phyloP scores from a whole-genome alignment of 2,113 vertebrate genomes.

The Ptilonorhynchus violaceus region DNA sequence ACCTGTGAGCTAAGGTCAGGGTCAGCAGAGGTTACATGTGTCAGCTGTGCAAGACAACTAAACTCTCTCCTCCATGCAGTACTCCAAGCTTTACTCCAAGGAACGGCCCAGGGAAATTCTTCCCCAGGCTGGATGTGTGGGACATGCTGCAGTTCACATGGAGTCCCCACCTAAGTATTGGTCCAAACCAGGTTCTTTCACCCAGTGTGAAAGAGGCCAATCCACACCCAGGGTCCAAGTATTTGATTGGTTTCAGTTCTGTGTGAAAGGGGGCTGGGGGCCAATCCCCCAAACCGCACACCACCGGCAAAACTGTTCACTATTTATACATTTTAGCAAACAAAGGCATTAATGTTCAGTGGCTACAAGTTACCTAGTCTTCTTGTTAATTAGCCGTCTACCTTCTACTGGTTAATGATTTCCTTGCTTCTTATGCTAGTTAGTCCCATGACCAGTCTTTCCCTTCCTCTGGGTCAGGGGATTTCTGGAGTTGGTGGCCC shows the following conservation, averaged over 20 bases:
- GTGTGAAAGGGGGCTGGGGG: neutral
- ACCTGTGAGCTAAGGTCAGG: neutral
- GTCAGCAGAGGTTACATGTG: neutral
- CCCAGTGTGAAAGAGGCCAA: neutral
- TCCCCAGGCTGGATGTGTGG: neutral
- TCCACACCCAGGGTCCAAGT: neutral
- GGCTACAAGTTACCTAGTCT: neutral
- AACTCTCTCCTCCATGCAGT: neutral
- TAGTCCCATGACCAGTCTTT: neutral
- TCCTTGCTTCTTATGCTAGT: neutral
- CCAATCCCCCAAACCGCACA: neutral
- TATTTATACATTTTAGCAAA: neutral
- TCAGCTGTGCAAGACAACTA: neutral
- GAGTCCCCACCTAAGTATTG: neutral
- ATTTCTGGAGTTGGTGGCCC: neutral
- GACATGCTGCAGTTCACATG: accelerated
- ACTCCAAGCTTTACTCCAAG: neutral
- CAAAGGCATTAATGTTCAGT: neutral
- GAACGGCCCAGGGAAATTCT: neutral
- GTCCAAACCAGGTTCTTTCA: neutral
- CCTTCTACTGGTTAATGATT: neutral
- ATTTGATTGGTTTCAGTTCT: neutral
- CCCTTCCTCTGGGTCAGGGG: neutral
- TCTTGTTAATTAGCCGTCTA: neutral
- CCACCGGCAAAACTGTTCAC: neutral